Conservation (phyloP, 2,797 vertebrate genomes). For the Pogoniulus pusillus region DNA sequence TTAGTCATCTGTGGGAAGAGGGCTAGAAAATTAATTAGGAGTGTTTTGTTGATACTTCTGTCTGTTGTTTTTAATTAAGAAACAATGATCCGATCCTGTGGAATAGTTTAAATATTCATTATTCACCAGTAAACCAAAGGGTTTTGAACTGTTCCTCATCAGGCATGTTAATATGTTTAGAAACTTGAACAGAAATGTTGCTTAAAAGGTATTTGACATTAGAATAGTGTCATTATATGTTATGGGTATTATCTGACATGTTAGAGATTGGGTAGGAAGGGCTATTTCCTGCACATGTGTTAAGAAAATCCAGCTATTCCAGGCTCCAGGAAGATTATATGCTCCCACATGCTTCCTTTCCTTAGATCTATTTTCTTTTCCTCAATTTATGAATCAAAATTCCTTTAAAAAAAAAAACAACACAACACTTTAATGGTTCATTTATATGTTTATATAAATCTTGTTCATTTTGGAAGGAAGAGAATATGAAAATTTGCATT, state of each 20-base stretch:
- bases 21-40: not conserved
- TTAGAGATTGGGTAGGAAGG: slow-evolving; percentile 38
- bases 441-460: not conserved
- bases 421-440: not conserved
- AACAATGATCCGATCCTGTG: not conserved
- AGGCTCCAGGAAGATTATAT: slow-evolving; percentile 26
- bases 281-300: slow-evolving; percentile 54
- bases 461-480: not conserved
- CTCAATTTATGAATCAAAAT: not conserved
- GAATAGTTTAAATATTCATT: not conserved
- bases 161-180: not conserved
- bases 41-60: not conserved
- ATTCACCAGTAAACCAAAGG: not conserved
- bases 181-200: not conserved
- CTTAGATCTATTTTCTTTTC: slow-evolving; percentile 38
- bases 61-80: not conserved
- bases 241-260: slow-evolving; percentile 16
- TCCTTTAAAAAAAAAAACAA: not conserved
- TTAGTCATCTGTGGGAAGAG: not conserved
- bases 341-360: slow-evolving; percentile 47
- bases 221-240: not conserved
- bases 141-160: not conserved
- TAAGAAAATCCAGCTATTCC: slow-evolving; percentile 56
- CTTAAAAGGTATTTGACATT: not conserved
- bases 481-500: not conserved